Evolutionary conservation across 2,113 vertebrate species (phyloP).

Genomic region (Coregonus clupeaformis): DNA sequence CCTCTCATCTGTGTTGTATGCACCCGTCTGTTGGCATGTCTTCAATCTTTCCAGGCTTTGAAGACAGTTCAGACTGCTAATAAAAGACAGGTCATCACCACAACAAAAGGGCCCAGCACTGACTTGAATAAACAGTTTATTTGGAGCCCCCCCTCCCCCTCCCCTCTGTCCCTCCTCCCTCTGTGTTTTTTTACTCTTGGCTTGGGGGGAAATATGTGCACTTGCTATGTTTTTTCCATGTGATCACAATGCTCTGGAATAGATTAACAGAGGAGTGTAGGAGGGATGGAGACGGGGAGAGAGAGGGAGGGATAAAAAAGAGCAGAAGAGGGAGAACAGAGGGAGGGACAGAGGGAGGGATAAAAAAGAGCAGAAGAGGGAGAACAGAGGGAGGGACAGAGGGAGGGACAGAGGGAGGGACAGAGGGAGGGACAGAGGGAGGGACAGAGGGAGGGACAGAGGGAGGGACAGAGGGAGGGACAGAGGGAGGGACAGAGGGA

Average conservation of each 20-base stretch:
- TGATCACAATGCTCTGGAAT: constrained; percentile 80
- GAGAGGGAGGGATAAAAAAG: too few relatives aligned
- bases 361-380: too few relatives aligned
- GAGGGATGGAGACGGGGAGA: constrained; percentile 43
- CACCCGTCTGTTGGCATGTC: constrained; percentile 77
- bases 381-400: too few relatives aligned
- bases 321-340: background rate
- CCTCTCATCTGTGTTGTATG: constrained; percentile 66
- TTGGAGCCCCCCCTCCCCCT: constrained; percentile 49
- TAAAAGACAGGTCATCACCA: constrained; percentile 83
- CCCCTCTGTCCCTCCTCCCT: constrained; percentile 28
- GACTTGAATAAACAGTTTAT: constrained; percentile 82
- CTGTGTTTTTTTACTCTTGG: constrained; percentile 69
- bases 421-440: too few relatives aligned
- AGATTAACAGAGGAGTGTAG: constrained; percentile 70
- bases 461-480: too few relatives aligned
- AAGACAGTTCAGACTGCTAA: constrained; percentile 80
- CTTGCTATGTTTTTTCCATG: constrained; percentile 81
- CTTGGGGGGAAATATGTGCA: constrained; percentile 77
- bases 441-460: too few relatives aligned
- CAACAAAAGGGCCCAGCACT: constrained; percentile 78
- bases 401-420: too few relatives aligned
- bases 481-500: too few relatives aligned
- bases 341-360: too few relatives aligned
- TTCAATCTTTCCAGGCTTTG: constrained; percentile 81